Evolutionary conservation across 2,113 vertebrate genomes (phyloP).

Genomic region (Mungos mungo): DNA sequence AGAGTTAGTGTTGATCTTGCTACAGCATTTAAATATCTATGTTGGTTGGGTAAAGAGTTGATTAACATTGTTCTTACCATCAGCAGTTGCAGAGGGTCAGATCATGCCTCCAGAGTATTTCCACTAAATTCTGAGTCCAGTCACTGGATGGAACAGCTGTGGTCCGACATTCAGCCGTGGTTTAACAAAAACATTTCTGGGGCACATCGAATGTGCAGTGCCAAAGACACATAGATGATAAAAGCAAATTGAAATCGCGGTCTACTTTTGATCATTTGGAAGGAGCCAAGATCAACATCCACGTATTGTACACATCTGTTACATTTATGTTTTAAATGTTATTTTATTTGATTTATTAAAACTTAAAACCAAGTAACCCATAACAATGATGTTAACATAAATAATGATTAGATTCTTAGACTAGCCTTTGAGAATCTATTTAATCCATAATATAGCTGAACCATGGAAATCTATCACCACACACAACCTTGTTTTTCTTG

Average conservation of each 20-base stretch:
- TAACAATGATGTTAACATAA: conserved; percentile 15
- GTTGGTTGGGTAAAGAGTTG: not conserved
- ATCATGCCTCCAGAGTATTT: not conserved
- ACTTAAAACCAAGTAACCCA: not conserved
- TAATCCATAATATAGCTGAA: not conserved
- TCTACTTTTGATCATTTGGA: not conserved
- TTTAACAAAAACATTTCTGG: not conserved
- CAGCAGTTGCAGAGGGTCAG: not conserved
- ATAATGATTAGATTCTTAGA: not conserved
- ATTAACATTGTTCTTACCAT: not conserved
- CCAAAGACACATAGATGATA: not conserved
- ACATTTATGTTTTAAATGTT: not conserved
- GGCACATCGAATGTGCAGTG: not conserved
- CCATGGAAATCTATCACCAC: not conserved
- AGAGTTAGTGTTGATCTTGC: not conserved
- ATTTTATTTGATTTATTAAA: conserved; percentile 21
- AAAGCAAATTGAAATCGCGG: not conserved
- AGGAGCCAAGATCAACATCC: not conserved
- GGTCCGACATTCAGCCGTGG: not conserved
- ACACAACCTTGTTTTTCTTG: not conserved
- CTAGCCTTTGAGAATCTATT: not conserved
- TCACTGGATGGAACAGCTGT: not conserved
- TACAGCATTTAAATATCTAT: not conserved
- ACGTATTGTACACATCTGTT: not conserved
- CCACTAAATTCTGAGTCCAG: not conserved